Evolutionary conservation across 2,888 invertebrate genomes (phyloP).

Genomic region (Dioctria rufipes): DNA sequence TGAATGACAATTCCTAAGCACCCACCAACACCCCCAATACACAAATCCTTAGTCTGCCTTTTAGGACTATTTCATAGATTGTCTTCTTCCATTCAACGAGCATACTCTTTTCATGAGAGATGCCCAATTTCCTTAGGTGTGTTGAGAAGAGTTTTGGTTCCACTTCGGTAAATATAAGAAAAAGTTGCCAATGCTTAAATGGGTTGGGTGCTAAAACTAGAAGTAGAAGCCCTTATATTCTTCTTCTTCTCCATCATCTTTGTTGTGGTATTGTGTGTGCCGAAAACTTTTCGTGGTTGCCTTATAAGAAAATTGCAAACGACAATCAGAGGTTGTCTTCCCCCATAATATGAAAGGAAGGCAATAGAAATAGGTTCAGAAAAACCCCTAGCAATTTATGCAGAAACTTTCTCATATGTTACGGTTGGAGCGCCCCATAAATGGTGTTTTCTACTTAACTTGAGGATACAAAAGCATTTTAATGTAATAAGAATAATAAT

Average conservation of each 20-base stretch:
- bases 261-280: background rate
- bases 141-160: constrained; percentile 10
- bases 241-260: background rate
- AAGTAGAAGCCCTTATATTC: background rate
- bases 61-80: background rate
- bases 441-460: constrained; percentile 29
- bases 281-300: background rate
- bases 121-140: background rate
- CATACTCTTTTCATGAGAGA: background rate
- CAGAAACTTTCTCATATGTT: constrained; percentile 25
- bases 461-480: constrained; percentile 22
- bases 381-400: background rate
- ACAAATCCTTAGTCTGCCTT: background rate
- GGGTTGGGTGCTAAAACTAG: background rate
- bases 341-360: background rate
- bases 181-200: background rate
- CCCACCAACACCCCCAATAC: background rate
- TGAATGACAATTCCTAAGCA: background rate
- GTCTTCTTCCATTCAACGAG: background rate
- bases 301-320: background rate
- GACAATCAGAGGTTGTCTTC: background rate
- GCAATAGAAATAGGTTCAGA: background rate
- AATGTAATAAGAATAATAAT: constrained; percentile 30
- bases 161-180: constrained; percentile 25
- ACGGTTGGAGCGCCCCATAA: constrained; percentile 15